phyloP scores from a whole-genome alignment of 2,113 vertebrate genomes.

The Oncorhynchus mykiss region DNA sequence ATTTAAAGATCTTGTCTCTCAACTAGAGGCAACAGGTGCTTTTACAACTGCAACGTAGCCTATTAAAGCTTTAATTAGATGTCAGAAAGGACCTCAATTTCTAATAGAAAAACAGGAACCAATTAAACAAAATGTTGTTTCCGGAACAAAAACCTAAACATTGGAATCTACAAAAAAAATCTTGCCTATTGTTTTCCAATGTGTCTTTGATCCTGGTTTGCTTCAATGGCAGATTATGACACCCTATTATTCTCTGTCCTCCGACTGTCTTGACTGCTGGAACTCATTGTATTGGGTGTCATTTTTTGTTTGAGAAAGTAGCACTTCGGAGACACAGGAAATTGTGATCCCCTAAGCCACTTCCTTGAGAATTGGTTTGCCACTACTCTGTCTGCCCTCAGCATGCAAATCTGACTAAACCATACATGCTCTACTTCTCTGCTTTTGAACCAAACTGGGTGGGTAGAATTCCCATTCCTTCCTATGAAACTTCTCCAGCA shows the following conservation, averaged over 20 bases:
- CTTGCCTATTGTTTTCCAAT: too few species aligned
- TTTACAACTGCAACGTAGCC: too few species aligned
- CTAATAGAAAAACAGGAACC: too few species aligned
- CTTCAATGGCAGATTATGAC: not conserved
- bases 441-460: too few species aligned
- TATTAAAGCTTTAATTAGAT: too few species aligned
- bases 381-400: not conserved
- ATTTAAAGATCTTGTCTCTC: too few species aligned
- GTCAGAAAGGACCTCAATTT: too few species aligned
- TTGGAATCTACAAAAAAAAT: too few species aligned
- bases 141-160: too few species aligned
- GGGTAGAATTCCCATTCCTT: not conserved
- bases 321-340: slow-evolving; percentile 2
- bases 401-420: slow-evolving; percentile 2
- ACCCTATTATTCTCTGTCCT: not conserved
- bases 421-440: not conserved
- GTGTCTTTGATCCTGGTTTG: too few species aligned
- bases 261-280: not conserved
- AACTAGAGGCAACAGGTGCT: too few species aligned
- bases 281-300: not conserved
- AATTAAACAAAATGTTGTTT: too few species aligned
- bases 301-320: slow-evolving; percentile 1
- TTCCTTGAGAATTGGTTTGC: not conserved
- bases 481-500: not conserved
- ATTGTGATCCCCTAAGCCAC: not conserved